phyloP scores from a whole-genome alignment of 1,140 invertebrate species.

The Sipha flava region DNA sequence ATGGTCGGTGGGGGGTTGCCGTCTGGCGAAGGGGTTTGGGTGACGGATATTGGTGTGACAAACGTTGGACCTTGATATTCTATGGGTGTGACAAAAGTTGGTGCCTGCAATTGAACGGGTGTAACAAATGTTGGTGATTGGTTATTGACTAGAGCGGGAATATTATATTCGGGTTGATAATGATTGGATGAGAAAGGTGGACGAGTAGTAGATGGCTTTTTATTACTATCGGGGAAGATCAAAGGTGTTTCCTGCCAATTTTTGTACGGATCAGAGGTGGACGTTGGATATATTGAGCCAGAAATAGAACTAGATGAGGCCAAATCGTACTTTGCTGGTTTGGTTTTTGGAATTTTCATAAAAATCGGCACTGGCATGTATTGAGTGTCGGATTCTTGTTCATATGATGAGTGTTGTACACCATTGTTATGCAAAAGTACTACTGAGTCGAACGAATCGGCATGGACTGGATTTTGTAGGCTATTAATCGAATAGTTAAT shows the following conservation, averaged over 20 bases:
- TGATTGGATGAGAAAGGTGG: not conserved
- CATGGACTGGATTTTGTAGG: not conserved
- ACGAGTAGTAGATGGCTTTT: not conserved
- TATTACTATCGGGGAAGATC: not conserved
- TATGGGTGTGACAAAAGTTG: not conserved
- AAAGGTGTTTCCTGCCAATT: conserved; percentile 7
- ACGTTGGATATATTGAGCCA: not conserved
- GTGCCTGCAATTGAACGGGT: not conserved
- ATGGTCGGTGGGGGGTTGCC: conserved; percentile 38
- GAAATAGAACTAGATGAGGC: not conserved
- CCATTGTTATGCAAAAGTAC: not conserved
- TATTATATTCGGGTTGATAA: not conserved
- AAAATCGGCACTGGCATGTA: not conserved
- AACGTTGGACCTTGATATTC: not conserved
- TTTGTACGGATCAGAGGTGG: not conserved
- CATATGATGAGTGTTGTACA: not conserved
- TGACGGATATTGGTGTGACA: not conserved
- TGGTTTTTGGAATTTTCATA: not conserved
- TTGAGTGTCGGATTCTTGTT: not conserved
- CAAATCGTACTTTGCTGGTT: not conserved
- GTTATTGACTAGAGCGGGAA: not conserved
- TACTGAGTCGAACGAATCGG: not conserved
- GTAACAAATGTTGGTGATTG: not conserved
- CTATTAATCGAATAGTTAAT: not conserved
- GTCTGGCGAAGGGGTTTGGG: conserved; percentile 5